Evolutionary conservation across 2,888 invertebrate genomes (phyloP).

Genomic region (Melanostoma scalare): DNA sequence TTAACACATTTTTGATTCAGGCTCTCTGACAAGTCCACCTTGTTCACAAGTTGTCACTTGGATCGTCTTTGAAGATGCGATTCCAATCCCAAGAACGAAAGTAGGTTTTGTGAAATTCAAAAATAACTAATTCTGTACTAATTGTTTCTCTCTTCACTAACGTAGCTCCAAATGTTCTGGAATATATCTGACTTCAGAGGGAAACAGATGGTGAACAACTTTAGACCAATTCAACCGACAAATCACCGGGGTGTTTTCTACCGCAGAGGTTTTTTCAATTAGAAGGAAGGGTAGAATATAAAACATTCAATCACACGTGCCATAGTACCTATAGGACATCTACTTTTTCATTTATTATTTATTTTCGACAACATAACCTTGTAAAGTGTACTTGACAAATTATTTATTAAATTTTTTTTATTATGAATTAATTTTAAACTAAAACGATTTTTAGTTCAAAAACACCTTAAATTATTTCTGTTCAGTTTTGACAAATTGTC

Average conservation of each 20-base stretch:
- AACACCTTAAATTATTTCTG: too few species aligned
- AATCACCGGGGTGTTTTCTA: conserved; percentile 67
- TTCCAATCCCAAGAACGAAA: conserved; percentile 51
- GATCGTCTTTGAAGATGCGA: conserved; percentile 84
- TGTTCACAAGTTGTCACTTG: conserved; percentile 89
- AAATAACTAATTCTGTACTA: not conserved
- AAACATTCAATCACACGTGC: too few species aligned
- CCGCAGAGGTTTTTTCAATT: conserved; percentile 27
- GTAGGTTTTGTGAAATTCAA: conserved; percentile 43
- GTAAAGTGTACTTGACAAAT: too few species aligned
- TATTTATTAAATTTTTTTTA: too few species aligned
- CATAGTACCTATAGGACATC: too few species aligned
- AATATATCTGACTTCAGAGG: conserved; percentile 61
- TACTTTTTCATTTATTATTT: too few species aligned
- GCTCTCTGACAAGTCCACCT: conserved; percentile 89
- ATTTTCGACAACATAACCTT: too few species aligned
- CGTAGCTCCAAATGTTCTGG: conserved; percentile 71
- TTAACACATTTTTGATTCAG: conserved; percentile 76
- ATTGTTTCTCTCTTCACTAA: not conserved
- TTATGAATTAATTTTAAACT: too few species aligned
- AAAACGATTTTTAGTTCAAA: too few species aligned
- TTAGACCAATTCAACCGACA: conserved; percentile 70
- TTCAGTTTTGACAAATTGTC: too few species aligned
- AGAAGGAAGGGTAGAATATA: not conserved
- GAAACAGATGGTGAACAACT: conserved; percentile 67